Base-by-base conservation (phyloP, 1,140 invertebrate genomes). In the Acyrthosiphon pisum region DNA sequence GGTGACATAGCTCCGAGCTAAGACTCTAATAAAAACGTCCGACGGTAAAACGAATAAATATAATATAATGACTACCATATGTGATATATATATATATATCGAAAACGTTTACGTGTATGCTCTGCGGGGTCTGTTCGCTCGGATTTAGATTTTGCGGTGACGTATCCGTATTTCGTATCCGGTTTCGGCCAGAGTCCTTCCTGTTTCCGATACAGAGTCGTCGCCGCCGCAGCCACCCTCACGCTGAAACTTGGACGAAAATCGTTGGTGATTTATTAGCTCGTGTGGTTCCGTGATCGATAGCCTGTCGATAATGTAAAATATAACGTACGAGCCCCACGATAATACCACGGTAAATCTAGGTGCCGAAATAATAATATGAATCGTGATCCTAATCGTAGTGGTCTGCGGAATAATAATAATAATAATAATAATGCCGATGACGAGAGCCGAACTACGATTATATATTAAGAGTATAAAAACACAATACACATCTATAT, bases 31-130 rank as follows among this genome's bases (percentile, higher is more conserved):
- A 76, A n/a, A 76, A 76, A 76, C 30, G 60, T 76, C 60, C 60
- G 30, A 76, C 60, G n/a, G n/a, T 76, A 76, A n/a, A n/a, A 35
- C 60, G 60, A 68, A 68, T n/a, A 68, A 68, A 76, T 76, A 76
- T 76, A 76, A 76, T 76, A 76, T 76, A 76, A 76, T 76, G 60
- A 18, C 60, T 76, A 76, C 60, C 60, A n/a, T 53, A 53, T 76
- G 60, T 76, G 14, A 68, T 53, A 23, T 22, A 53, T 56, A 56
- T 56, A 56, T 56, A 56, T 56, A 8, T 8, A 26, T 26, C 56
- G 56, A 23, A 76, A 76, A 76, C n/a, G 60, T 76, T 76, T 76
- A n/a, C 14, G 30, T 18, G 6, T 76, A 76, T 76, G 11, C 14
- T 18, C 60, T 76, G 60, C 0, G 6, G n/a, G 30, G 11, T n/a